A percentile compares a stretch with the other conserved stretches of the same genome.
Conservation (phyloP, 2,113 vertebrate species). For the Cyphomyrus plagiostoma region DNA sequence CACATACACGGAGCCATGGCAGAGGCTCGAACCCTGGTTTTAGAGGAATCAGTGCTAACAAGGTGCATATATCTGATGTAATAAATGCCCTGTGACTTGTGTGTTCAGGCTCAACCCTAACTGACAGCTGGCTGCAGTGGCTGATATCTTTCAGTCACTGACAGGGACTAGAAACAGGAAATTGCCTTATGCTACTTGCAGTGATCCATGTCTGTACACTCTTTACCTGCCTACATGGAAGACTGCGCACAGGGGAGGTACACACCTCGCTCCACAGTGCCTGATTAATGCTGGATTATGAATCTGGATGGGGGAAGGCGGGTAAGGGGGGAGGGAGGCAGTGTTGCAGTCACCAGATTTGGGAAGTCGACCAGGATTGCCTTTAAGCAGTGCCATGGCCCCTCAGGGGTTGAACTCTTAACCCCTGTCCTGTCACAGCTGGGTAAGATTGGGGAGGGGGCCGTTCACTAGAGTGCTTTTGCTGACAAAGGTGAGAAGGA, state of each 20-base stretch:
- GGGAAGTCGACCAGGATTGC: slow-evolving; percentile 46
- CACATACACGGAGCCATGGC: too few species aligned
- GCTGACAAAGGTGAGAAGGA: slow-evolving; percentile 69
- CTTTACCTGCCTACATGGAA: slow-evolving; percentile 11
- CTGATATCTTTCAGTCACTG: neutral
- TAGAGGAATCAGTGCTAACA: too few species aligned
- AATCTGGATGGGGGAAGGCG: neutral
- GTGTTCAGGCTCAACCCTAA: neutral
- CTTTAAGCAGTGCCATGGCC: slow-evolving; percentile 55
- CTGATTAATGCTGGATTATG: neutral
- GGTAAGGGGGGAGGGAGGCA: neutral
- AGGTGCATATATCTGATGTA: neutral
- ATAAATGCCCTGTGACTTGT: neutral
- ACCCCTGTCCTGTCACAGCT: slow-evolving; percentile 56
- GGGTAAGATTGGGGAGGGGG: slow-evolving; percentile 22
- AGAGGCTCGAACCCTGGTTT: too few species aligned
- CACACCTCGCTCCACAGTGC: neutral
- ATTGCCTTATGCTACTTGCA: slow-evolving; percentile 25
- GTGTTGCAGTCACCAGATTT: neutral
- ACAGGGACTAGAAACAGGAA: slow-evolving; percentile 24
- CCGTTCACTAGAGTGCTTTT: slow-evolving; percentile 21
- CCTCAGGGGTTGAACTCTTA: slow-evolving; percentile 54
- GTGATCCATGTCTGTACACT: slow-evolving; percentile 23
- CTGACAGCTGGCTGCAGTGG: slow-evolving; percentile 19
- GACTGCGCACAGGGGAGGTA: neutral